phyloP scores from a whole-genome alignment of 1,140 invertebrate genomes.

The Mizuhopecten yessoensis region DNA sequence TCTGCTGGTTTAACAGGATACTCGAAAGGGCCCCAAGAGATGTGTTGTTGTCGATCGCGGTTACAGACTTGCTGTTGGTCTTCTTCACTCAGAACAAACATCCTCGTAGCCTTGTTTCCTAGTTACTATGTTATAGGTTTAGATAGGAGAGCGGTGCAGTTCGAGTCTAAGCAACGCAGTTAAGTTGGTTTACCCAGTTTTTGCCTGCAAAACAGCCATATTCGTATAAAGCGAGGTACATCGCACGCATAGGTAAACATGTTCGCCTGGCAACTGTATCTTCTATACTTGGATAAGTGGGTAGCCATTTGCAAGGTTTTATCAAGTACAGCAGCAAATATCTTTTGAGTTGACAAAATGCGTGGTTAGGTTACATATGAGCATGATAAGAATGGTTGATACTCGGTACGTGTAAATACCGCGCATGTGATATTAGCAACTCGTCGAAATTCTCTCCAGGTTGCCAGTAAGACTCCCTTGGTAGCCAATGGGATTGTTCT shows the following conservation, averaged over 20 bases:
- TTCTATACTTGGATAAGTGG: neutral
- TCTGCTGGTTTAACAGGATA: no score
- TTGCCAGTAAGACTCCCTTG: no score
- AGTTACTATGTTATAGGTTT: neutral
- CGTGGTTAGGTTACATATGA: neutral
- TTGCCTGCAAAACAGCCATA: neutral
- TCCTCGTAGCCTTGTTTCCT: neutral
- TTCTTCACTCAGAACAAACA: neutral
- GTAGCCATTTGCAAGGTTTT: neutral
- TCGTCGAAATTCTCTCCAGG: no score
- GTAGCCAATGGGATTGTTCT: no score
- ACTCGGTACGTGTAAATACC: no score
- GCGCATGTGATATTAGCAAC: no score
- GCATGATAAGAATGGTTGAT: no score
- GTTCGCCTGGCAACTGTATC: neutral
- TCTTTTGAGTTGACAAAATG: neutral
- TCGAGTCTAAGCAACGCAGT: no score
- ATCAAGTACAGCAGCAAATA: neutral
- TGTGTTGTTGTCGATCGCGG: neutral
- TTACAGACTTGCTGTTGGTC: no score
- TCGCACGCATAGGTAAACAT: neutral
- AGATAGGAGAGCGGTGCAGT: neutral
- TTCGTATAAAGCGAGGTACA: neutral
- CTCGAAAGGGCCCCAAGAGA: no score
- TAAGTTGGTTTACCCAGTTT: neutral